Evolutionary conservation across 2,113 vertebrate species (phyloP).

Genomic region (Oreochromis niloticus): DNA sequence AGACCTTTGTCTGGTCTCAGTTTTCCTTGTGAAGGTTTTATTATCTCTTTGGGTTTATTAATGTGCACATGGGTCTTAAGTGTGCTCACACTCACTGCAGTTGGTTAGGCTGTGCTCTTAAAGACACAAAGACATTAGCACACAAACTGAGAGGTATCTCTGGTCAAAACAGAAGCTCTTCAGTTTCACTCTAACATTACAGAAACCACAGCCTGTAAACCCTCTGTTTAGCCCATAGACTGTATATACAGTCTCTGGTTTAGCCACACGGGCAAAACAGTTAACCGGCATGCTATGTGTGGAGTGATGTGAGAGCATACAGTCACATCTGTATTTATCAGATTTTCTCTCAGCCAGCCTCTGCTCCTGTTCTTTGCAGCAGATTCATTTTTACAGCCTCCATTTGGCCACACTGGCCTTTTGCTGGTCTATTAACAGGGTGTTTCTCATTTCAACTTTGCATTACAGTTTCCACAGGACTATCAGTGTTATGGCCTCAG

Average conservation of each 20-base stretch:
- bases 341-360: constrained; percentile 26
- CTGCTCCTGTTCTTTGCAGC: constrained; percentile 7
- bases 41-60: constrained; percentile 28
- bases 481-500: background rate
- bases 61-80: constrained; percentile 10
- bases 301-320: constrained; percentile 18
- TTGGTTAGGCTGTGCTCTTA: background rate
- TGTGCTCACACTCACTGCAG: constrained; percentile 35
- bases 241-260: background rate
- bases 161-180: constrained; percentile 33
- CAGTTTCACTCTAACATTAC: constrained; percentile 16
- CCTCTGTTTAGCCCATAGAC: background rate
- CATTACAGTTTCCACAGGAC: constrained; percentile 6
- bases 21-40: constrained; percentile 10
- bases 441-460: constrained; percentile 13
- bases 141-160: background rate
- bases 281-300: background rate
- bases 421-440: constrained; percentile 13
- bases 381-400: constrained; percentile 11
- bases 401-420: constrained; percentile 3
- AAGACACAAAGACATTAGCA: background rate
- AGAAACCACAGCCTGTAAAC: constrained; percentile 23
- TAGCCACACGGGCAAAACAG: background rate
- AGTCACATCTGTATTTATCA: constrained; percentile 51
- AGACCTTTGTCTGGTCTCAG: background rate